Conservation (phyloP, 2,113 vertebrate genomes). For the Vanacampus margaritifer region DNA sequence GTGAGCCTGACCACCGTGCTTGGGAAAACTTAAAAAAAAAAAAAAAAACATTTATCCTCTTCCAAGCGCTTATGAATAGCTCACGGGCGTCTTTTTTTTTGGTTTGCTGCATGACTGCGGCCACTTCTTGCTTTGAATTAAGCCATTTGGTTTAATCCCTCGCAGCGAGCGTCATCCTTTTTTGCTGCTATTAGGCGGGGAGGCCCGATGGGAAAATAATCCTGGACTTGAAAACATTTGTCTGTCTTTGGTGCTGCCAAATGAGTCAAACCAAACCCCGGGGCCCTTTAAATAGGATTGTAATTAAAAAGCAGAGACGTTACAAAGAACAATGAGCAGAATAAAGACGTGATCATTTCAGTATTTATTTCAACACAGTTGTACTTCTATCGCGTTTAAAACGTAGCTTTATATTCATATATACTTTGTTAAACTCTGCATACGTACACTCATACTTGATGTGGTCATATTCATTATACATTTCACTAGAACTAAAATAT, state of each 20-base stretch:
- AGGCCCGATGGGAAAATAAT: constrained; percentile 51
- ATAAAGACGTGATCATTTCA: constrained; percentile 44
- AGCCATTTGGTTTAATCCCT: constrained; percentile 45
- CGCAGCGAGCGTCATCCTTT: constrained; percentile 34
- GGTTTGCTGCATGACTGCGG: constrained; percentile 36
- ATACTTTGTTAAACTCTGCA: constrained; percentile 68
- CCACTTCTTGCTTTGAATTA: constrained; percentile 44
- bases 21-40: neutral
- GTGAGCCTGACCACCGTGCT: constrained; percentile 19
- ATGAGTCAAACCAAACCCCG: constrained; percentile 47
- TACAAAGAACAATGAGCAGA: constrained; percentile 23
- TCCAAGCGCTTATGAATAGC: constrained; percentile 37
- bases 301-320: constrained; percentile 37
- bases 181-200: constrained; percentile 49
- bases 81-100: constrained; percentile 7
- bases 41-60: constrained; percentile 19
- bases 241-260: constrained; percentile 43
- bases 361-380: constrained; percentile 75
- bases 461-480: constrained; percentile 65
- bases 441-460: constrained; percentile 67
- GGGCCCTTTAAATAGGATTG: constrained; percentile 35
- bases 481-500: constrained; percentile 74
- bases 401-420: constrained; percentile 63
- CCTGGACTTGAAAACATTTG: constrained; percentile 43
- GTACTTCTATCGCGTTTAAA: constrained; percentile 71